Evolutionary conservation across 1,140 invertebrate species (phyloP).

Genomic region (Trachelipus rathkii): DNA sequence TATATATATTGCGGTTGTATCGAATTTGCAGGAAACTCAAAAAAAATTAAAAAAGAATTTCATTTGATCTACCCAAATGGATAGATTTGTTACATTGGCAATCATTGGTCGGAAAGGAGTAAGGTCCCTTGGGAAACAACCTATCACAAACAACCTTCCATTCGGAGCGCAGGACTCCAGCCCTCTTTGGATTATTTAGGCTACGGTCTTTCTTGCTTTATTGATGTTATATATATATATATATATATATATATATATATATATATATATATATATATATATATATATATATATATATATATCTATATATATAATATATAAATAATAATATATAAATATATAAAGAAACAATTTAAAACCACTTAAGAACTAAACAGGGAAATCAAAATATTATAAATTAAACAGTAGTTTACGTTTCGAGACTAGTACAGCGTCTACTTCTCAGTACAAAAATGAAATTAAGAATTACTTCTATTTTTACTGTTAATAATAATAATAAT

Average conservation of each 20-base stretch:
- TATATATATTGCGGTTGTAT: slow-evolving; percentile 21
- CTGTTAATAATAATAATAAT: no score
- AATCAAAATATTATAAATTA: no score
- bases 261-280: slow-evolving; percentile 16
- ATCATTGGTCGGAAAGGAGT: slow-evolving; percentile 43
- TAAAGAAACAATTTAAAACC: no score
- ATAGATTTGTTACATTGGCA: slow-evolving; percentile 43
- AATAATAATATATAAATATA: neutral
- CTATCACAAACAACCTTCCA: slow-evolving; percentile 44
- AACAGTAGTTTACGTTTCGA: no score
- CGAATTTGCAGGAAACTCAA: slow-evolving; percentile 30
- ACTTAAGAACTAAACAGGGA: no score
- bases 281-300: slow-evolving; percentile 19
- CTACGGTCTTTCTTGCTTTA: neutral
- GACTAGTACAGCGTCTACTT: no score
- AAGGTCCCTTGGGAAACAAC: slow-evolving; percentile 33
- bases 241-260: slow-evolving; percentile 11
- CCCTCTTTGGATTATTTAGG: slow-evolving; percentile 14
- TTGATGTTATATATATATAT: neutral
- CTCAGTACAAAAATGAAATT: no score
- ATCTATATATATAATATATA: slow-evolving; percentile 1
- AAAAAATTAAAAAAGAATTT: slow-evolving; percentile 38
- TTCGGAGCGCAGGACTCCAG: slow-evolving; percentile 28
- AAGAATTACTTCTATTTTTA: no score
- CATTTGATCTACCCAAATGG: slow-evolving; percentile 37